These are phyloP conservation scores for Ptychodera flava DNA, from an alignment of 35 echinoderm and acorn worm genomes.

Conservation along the genomic window DNA sequence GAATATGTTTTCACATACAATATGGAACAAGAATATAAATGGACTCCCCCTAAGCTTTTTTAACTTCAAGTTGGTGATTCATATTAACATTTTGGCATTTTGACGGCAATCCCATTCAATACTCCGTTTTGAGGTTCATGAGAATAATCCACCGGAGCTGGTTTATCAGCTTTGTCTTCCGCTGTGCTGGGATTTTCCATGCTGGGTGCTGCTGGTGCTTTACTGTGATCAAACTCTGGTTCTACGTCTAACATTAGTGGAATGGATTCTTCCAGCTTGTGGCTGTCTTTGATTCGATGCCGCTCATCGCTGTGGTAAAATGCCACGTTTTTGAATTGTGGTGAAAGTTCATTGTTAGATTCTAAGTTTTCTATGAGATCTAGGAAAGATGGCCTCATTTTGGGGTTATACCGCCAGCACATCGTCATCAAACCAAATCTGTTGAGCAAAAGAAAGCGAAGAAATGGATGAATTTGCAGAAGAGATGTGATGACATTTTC, in stretches of 20 bases:
- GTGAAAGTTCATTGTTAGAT: conserved; percentile 33
- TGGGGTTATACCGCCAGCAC: conserved; percentile 91
- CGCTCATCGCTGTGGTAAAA: conserved; percentile 73
- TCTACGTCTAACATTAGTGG: not conserved
- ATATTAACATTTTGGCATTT: not conserved
- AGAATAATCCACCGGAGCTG: not conserved
- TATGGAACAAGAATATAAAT: not conserved
- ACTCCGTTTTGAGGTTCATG: not conserved
- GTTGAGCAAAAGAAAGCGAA: conserved; percentile 6
- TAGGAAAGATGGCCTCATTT: conserved; percentile 74
- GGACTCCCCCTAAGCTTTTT: not conserved
- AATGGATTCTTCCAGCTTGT: not conserved
- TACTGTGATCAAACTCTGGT: not conserved
- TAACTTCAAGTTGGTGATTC: not conserved
- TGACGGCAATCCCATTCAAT: not conserved
- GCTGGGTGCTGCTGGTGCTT: not conserved
- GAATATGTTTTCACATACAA: not conserved
- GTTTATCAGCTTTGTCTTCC: not conserved
- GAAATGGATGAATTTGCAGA: not conserved
- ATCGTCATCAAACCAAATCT: conserved; percentile 82
- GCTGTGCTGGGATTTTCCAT: not conserved
- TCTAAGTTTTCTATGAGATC: conserved; percentile 66
- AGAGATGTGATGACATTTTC: not conserved
- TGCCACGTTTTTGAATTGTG: conserved; percentile 43
- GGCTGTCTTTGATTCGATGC: not conserved